phyloP scores from a whole-genome alignment of 53 echinoderm and acorn worm species.

The Antedon mediterranea region DNA sequence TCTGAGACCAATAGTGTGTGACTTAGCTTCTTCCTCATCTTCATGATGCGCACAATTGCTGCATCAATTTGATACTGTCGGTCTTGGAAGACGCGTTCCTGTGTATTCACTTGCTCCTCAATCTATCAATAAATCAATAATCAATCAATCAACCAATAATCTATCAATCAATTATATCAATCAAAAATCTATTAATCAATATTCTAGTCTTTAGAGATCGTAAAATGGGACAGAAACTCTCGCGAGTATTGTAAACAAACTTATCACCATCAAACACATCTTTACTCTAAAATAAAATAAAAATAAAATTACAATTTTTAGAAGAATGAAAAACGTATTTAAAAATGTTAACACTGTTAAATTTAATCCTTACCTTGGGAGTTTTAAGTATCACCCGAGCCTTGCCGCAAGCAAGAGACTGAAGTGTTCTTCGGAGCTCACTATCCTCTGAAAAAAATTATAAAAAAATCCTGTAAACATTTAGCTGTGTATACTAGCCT shows the following conservation, averaged over 20 bases:
- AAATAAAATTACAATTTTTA: too few species aligned
- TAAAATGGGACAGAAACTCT: too few species aligned
- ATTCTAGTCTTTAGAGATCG: too few species aligned
- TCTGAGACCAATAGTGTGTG: slow-evolving; percentile 88
- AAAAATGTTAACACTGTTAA: too few species aligned
- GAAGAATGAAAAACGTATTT: too few species aligned
- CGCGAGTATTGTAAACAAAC: slow-evolving; percentile 76
- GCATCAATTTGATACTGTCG: slow-evolving; percentile 98
- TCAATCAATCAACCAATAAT: too few species aligned
- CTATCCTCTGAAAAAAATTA: slow-evolving; percentile 49
- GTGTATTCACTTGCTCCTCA: slow-evolving; percentile 88
- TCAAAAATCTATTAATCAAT: too few species aligned
- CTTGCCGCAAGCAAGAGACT: slow-evolving; percentile 91
- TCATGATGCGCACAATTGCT: slow-evolving; percentile 96
- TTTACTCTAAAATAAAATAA: slow-evolving; percentile 35
- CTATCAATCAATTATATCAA: too few species aligned
- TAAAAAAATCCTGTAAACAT: neutral
- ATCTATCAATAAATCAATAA: slow-evolving; percentile 17
- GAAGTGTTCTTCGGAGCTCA: slow-evolving; percentile 82
- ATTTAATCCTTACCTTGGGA: slow-evolving; percentile 51
- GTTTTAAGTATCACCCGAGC: slow-evolving; percentile 66
- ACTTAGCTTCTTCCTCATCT: slow-evolving; percentile 82
- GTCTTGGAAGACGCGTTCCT: slow-evolving; percentile 94
- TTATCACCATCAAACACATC: slow-evolving; percentile 80
- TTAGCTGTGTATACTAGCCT: too few species aligned